A percentile compares a stretch with the other conserved stretches of the same genome.
phyloP scores from a whole-genome alignment of 2,113 vertebrate genomes.

The Aegypius monachus region DNA sequence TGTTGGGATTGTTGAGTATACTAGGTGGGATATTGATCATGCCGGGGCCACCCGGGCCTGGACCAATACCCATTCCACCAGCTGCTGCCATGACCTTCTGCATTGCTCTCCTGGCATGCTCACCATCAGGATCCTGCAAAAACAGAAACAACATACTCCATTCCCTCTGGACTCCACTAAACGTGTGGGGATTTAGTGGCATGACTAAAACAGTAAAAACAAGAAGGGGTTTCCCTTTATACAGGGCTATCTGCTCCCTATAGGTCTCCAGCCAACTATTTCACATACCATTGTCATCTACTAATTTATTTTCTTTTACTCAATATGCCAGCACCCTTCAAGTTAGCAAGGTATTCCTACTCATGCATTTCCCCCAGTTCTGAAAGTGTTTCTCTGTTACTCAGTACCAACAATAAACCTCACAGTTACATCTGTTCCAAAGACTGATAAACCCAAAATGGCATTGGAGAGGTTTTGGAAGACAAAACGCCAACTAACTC shows the following conservation, averaged over 20 bases:
- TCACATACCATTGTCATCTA: neutral
- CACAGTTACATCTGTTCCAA: neutral
- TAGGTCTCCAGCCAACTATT: neutral
- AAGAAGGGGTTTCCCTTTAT: too few species aligned
- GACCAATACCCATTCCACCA: constrained; percentile 80
- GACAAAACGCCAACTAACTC: neutral
- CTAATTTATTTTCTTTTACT: neutral
- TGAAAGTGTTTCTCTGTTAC: neutral
- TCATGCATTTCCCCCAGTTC: neutral
- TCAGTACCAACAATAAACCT: neutral
- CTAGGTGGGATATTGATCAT: constrained; percentile 93
- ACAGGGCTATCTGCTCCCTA: neutral
- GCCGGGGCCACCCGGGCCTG: constrained; percentile 82
- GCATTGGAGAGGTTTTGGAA: neutral
- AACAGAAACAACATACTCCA: neutral
- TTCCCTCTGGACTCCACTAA: neutral
- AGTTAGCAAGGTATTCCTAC: neutral
- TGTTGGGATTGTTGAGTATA: constrained; percentile 96
- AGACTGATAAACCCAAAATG: neutral
- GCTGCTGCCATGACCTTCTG: constrained; percentile 82
- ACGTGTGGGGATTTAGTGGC: fast-evolving
- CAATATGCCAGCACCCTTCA: neutral
- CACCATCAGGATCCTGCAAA: constrained; percentile 87
- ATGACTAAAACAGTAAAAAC: neutral
- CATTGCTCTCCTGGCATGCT: constrained; percentile 91